These are phyloP conservation scores for Camarhynchus parvulus DNA, from an alignment of 2,113 vertebrate species.

Conservation along the genomic window DNA sequence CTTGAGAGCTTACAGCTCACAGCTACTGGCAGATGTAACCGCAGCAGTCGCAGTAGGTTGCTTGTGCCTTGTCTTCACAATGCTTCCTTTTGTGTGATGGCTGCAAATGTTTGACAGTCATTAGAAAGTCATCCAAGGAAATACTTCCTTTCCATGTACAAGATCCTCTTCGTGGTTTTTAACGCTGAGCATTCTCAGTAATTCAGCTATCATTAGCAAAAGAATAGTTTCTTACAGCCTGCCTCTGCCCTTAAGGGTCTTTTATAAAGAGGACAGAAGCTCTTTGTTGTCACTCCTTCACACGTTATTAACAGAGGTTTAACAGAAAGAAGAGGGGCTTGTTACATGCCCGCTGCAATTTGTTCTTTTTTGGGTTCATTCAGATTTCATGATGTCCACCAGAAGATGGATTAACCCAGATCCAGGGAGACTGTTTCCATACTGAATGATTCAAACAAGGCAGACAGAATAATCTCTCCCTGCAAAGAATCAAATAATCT, in stretches of 20 bases:
- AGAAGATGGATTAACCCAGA: conserved; percentile 56
- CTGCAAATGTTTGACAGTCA: conserved; percentile 71
- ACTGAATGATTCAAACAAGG: conserved; percentile 22
- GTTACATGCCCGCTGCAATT: conserved; percentile 57
- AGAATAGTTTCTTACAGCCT: conserved; percentile 69
- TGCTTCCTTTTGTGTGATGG: conserved; percentile 60
- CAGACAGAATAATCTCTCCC: conserved; percentile 34
- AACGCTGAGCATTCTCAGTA: conserved; percentile 66
- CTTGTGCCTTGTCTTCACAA: conserved; percentile 56
- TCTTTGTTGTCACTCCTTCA: conserved; percentile 73
- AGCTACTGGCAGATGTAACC: not conserved
- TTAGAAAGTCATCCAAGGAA: conserved; percentile 73
- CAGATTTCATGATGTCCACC: conserved; percentile 45
- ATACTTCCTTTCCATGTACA: conserved; percentile 69
- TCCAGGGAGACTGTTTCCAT: conserved; percentile 38
- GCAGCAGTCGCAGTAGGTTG: not conserved
- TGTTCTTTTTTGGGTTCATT: conserved; percentile 60
- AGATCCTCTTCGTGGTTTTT: conserved; percentile 55
- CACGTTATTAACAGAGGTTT: conserved; percentile 65
- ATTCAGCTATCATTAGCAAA: conserved; percentile 70
- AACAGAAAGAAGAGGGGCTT: conserved; percentile 50
- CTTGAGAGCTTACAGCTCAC: not conserved
- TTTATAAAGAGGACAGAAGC: conserved; percentile 63
- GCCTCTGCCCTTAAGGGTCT: conserved; percentile 54
- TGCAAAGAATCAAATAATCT: not conserved